Evolutionary conservation across 2,797 vertebrate species (phyloP), one percentile per base, ranked within the genome.

Genomic region (Amblyraja radiata): DNA sequence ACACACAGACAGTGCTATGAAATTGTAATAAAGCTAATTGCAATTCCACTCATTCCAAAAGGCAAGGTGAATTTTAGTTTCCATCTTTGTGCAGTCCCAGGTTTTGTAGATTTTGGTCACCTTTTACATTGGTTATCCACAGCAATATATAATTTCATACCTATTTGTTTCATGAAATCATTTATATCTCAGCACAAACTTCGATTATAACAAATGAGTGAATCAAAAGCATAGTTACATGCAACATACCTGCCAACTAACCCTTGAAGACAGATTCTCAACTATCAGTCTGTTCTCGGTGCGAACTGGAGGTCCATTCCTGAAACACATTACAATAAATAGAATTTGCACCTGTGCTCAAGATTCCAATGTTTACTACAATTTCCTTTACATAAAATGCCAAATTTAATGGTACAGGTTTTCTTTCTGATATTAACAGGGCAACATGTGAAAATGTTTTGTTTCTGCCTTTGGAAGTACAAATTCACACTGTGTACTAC

Each of bases 221-320:
- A 68, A 71, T n/a, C 1, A 36, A 76, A 32, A n/a, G 65, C 32
- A 81, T 65, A 28, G 93, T 93, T 63, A 10, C 94, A 95, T 94
- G 96, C 95, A 94, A 94, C 97, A 97, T 97, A 99, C 98, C 98
- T 99, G 98, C 98, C 98, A 98, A 95, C 98, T 98, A 93, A 98
- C 97, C 46, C 98, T 97, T 4, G 98, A 98, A 0, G 98, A 99
- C 54, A 99, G 97, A 94, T 99, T 98, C 95, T 99, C 98, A 84
- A 99, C 98, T 94, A 99, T 97, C 94, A 98, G 97, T 93, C 98
- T 97, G 95, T 99, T 97, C 93, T 99, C 98, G 0, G 98, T 98
- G 54, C 98, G 97, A 94, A 98, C 97, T 93, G 98, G 98, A 80
- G 98, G 98, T 88, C 98, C 98, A 94, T 98, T 98, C 93, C 98